Base-by-base conservation (phyloP, 2,797 vertebrate genomes). In the Poecilia velifera region DNA sequence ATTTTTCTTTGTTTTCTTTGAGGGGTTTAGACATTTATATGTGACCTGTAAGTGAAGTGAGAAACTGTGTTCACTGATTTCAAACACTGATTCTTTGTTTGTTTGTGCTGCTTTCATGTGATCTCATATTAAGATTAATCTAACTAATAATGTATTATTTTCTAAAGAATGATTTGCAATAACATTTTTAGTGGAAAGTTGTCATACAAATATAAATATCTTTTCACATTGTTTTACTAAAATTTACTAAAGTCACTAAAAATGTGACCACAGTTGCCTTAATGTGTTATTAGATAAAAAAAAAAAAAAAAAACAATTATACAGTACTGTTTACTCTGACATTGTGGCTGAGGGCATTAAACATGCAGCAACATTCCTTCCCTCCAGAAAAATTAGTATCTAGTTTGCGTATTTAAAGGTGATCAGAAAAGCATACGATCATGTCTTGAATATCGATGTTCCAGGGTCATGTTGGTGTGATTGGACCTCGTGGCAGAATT, bases 381-480 rank as follows among this genome's bases (percentile, higher is more conserved):
- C 22, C 20, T 12, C 3, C 36, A 68, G 7, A 25, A 66, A 64
- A 41, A 68, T 2, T 2, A 2, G 7, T 13, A 25, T 41, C 16
- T 2, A 7, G 25, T 45, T 45, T n/a, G 22, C 43, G 39, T 13
- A 70, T 70, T 70, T 70, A n/a, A 68, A 6, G 36, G 6, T 70
- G 22, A 70, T 14, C 10, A 82, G 74, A 80, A 86, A 59, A 64
- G 13, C 39, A 22, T 4, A 0, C 53, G 0, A 66, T 53, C 59
- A 25, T 64, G 25, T 73, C 3, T 80, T 16, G 0, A 68, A 82
- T 94, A 85, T n/a, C 25, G 86, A 87, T 79, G 86, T 95, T 76
- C 76, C 88, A 99, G 98, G 97, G 98, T 84, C 96, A 96, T 43
- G 3, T 75, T 70, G 98, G 98, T 59, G 73, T 95, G 72, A 90